Evolutionary conservation across 92 coral and sea anemone species (phyloP), one percentile per base, ranked within the genome.

Genomic region (Muricea muricata): DNA sequence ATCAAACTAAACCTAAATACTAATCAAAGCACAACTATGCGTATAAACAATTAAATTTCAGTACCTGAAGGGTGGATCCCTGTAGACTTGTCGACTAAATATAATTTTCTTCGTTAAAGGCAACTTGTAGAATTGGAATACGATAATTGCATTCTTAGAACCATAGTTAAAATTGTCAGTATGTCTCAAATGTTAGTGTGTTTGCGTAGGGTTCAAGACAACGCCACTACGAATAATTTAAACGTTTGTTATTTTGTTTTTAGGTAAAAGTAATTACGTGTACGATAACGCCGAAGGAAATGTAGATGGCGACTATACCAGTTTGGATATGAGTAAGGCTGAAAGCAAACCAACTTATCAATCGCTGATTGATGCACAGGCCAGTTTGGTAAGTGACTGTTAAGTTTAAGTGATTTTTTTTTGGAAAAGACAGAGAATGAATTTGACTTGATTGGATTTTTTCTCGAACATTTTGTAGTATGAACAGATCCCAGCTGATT

Each of bases 251-350:
- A 9, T 52, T 52, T n/a, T n/a, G n/a, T 52, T 52, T 63, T 0
- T 63, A 63, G 70, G n/a, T 24, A 32, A 63, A 10, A 63, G 30
- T 21, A 74, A 48, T 52, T 1, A 30, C n/a, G 65, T 47, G 26
- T 75, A 50, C 28, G 80, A 75, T 25, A 48, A 75, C 50, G 80
- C 80, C 37, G 45, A 26, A 28, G 61, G 65, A 34, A 75, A 29
- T n/a, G 7, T 50, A 31, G 50, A 75, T 7, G 31, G 18, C 29
- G 52, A 75, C 52, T 75, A 75, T 46, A 75, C 63, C 28, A 47
- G 65, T 20, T 50, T 75, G 65, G 80, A 75, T n/a, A 30, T 31
- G 50, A 47, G 25, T 20, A 75, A 47, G 15, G 32, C 6, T 26
- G 80, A 75, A 50, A 4, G n/a, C 4, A 52, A 47, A 26, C 40